Percentiles rank a stretch among this genome's conserved stretches.
phyloP scores from a whole-genome alignment of 2,888 invertebrate species.

The Torymus tubicola region DNA sequence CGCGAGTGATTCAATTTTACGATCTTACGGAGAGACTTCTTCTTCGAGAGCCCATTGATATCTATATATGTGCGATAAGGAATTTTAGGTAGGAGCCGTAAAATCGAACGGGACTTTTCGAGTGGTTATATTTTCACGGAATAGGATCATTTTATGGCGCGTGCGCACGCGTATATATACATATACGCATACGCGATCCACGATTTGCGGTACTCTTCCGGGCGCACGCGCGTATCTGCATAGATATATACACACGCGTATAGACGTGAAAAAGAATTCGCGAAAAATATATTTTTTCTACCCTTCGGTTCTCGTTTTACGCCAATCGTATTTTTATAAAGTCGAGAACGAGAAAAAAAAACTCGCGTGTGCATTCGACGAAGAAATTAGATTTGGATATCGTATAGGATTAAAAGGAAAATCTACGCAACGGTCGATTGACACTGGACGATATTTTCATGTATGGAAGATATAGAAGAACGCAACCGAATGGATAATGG shows the following conservation, averaged over 20 bases:
- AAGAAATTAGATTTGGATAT: too few relatives aligned
- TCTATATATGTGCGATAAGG: slow-evolving; percentile 45
- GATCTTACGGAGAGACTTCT: slow-evolving; percentile 26
- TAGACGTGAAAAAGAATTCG: too few relatives aligned
- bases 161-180: neutral
- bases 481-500: too few relatives aligned
- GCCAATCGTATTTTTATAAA: too few relatives aligned
- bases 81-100: slow-evolving; percentile 48
- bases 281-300: too few relatives aligned
- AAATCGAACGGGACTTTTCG: slow-evolving; percentile 45
- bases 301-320: too few relatives aligned
- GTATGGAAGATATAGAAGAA: neutral
- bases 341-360: too few relatives aligned
- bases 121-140: slow-evolving; percentile 49
- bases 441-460: slow-evolving; percentile 2
- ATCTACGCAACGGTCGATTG: too few relatives aligned
- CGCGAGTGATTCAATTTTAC: slow-evolving; percentile 50
- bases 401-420: too few relatives aligned
- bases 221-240: too few relatives aligned
- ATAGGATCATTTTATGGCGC: slow-evolving; percentile 34
- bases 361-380: too few relatives aligned
- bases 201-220: slow-evolving; percentile 10
- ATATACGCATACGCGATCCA: slow-evolving; percentile 13
- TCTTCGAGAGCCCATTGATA: slow-evolving; percentile 47
- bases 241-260: too few relatives aligned